Evolutionary conservation across 2,113 vertebrate species (phyloP).

Genomic region (Gasterosteus aculeatus): DNA sequence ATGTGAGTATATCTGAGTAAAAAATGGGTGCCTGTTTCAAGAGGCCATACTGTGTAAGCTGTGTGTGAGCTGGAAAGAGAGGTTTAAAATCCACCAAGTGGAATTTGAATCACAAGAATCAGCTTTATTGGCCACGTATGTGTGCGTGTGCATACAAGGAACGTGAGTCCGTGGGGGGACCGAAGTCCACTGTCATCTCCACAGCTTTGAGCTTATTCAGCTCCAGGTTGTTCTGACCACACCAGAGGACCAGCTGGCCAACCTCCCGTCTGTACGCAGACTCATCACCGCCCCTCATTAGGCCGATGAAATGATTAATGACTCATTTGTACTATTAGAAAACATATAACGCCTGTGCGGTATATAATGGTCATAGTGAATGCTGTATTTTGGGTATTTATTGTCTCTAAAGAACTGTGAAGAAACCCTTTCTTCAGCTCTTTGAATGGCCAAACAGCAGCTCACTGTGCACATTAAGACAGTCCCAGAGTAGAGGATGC

Average conservation of each 20-base stretch:
- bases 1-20: not conserved
- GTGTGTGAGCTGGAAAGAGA: not conserved
- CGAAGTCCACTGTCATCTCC: too few species aligned
- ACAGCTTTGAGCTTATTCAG: too few species aligned
- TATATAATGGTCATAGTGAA: not conserved
- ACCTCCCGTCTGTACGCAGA: too few species aligned
- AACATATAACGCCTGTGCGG: not conserved
- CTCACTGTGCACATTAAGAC: not conserved
- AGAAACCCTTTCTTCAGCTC: not conserved
- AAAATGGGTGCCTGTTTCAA: not conserved
- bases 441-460: slow-evolving; percentile 25
- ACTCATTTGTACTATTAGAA: slow-evolving; percentile 37
- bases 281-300: too few species aligned
- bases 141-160: too few species aligned
- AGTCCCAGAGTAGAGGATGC: not conserved
- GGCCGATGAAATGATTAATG: slow-evolving; percentile 3
- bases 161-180: too few species aligned
- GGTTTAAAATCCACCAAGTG: slow-evolving; percentile 19
- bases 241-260: too few species aligned
- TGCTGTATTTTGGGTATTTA: not conserved
- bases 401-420: slow-evolving; percentile 3
- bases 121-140: too few species aligned
- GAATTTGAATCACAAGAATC: too few species aligned
- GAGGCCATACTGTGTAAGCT: not conserved
- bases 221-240: too few species aligned